Conservation (phyloP, 2,113 vertebrate genomes). For the Ictalurus punctatus region DNA sequence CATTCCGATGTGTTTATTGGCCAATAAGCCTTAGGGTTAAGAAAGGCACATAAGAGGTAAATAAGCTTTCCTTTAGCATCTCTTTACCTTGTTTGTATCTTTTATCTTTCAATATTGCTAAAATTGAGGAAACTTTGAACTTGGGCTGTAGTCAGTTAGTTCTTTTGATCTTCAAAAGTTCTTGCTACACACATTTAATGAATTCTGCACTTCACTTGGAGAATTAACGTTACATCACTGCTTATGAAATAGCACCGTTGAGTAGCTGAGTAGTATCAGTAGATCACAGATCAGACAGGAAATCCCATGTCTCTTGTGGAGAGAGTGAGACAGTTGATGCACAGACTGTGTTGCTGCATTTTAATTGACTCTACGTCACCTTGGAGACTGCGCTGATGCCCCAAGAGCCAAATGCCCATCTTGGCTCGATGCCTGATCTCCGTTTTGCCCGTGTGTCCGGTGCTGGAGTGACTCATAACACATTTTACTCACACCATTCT, state of each 20-base stretch:
- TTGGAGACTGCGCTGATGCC: conserved; percentile 12
- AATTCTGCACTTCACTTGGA: conserved; percentile 14
- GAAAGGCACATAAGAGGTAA: background rate
- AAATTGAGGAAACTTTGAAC: background rate
- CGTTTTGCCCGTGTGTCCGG: conserved; percentile 3
- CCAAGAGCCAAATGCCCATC: conserved; percentile 14
- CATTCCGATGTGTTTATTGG: background rate
- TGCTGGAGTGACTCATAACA: conserved; percentile 20
- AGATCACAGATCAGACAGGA: conserved; percentile 64
- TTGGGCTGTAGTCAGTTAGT: conserved; percentile 14
- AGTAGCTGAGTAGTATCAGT: conserved; percentile 56
- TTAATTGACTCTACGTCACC: conserved; percentile 50
- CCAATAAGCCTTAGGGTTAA: background rate
- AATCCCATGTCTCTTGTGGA: conserved; percentile 52
- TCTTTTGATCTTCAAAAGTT: conserved; percentile 45
- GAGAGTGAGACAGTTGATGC: conserved; percentile 60
- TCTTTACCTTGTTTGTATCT: background rate
- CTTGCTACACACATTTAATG: background rate
- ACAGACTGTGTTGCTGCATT: conserved; percentile 43
- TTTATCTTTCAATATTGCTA: background rate
- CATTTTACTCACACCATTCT: conserved; percentile 29
- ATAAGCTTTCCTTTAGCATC: background rate
- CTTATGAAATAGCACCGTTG: conserved; percentile 44
- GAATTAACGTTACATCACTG: conserved; percentile 24
- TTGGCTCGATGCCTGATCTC: conserved; percentile 9